phyloP scores from a whole-genome alignment of 1,140 invertebrate genomes.

The Fopius arisanus region DNA sequence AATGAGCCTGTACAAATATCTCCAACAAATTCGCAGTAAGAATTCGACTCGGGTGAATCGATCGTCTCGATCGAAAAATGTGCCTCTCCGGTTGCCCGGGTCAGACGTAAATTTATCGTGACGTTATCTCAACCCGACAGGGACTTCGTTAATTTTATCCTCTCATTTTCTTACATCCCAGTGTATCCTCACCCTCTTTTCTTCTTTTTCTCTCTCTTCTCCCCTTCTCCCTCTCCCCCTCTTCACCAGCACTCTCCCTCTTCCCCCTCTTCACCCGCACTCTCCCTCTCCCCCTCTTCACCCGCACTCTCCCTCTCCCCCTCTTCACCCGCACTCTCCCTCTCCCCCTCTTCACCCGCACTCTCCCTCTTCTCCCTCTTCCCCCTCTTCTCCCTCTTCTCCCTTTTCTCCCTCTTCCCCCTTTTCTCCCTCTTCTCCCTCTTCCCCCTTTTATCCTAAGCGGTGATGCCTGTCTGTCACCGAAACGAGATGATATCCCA shows the following conservation, averaged over 20 bases:
- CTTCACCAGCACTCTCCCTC: no score
- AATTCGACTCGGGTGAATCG: neutral
- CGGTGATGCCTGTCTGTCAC: conserved; percentile 6
- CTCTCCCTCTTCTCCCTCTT: no score
- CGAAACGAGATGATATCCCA: neutral
- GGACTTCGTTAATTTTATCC: conserved; percentile 53
- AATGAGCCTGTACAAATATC: no score
- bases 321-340: no score
- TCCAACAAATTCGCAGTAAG: no score
- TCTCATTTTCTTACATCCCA: neutral
- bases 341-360: no score
- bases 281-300: no score
- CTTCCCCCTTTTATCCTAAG: neutral
- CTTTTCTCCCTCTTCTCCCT: neutral
- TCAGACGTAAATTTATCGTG: conserved; percentile 56
- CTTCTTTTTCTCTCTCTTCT: neutral
- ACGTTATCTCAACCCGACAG: conserved; percentile 52
- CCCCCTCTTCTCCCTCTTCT: no score
- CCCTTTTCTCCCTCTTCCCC: neutral
- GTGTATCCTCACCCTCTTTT: neutral
- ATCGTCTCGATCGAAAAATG: neutral
- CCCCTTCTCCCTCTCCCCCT: no score
- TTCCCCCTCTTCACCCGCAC: no score
- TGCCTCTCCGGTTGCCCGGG: neutral
- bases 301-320: no score